Evolutionary conservation across 2,113 vertebrate genomes (phyloP).

Genomic region (Edolisoma coerulescens): DNA sequence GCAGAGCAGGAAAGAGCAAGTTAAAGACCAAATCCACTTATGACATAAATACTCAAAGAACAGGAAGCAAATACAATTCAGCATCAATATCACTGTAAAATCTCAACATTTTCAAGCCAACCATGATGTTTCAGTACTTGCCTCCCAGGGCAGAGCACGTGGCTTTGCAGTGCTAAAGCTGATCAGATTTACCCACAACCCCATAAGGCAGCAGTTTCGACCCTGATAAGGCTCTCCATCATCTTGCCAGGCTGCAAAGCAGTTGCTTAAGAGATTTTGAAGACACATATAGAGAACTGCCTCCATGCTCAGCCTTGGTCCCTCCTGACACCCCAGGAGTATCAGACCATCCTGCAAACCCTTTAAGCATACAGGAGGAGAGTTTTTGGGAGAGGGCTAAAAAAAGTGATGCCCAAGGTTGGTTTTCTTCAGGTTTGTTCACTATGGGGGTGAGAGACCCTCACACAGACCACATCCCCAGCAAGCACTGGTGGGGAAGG

Average conservation of each 20-base stretch:
- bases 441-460: accelerated
- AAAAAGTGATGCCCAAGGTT: accelerated
- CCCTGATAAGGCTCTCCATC: not conserved
- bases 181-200: not conserved
- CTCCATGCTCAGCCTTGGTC: accelerated
- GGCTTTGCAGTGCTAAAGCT: not conserved
- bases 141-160: not conserved
- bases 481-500: not conserved
- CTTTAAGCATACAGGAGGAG: not conserved
- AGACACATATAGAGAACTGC: accelerated
- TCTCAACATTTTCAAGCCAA: not conserved
- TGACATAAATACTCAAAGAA: not conserved
- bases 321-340: not conserved
- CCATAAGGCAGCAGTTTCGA: not conserved
- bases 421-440: not conserved
- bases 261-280: not conserved
- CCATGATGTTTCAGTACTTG: not conserved
- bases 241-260: not conserved
- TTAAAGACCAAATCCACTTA: not conserved
- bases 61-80: not conserved
- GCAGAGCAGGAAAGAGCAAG: not conserved
- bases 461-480: accelerated
- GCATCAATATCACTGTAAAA: not conserved
- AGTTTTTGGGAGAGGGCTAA: not conserved
- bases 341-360: not conserved